Percentiles rank a stretch among this genome's conserved stretches.
Conservation (phyloP, 2,888 invertebrate species). For the Zootermopsis nevadensis region DNA sequence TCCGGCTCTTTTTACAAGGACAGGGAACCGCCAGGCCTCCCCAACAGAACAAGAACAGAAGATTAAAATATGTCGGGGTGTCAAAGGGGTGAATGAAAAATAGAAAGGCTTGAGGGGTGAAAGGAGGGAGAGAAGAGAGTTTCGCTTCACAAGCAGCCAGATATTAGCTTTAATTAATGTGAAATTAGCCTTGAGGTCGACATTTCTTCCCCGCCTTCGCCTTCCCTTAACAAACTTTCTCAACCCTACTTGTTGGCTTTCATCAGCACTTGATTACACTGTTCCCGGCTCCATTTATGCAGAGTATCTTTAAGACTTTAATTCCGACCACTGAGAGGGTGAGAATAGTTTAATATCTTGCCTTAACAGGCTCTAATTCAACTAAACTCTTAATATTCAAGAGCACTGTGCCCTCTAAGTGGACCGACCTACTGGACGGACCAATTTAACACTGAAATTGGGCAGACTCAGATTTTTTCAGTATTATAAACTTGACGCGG, state of each 20-base stretch:
- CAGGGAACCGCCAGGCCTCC: not conserved
- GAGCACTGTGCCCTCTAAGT: not conserved
- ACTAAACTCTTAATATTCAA: not conserved
- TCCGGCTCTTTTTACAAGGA: constrained; percentile 1
- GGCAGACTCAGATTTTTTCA: not conserved
- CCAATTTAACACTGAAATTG: no score
- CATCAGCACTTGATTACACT: constrained; percentile 35
- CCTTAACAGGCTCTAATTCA: constrained; percentile 22
- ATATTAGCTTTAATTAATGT: constrained; percentile 44
- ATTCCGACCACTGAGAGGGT: constrained; percentile 16
- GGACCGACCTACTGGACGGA: not conserved
- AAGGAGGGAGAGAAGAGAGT: not conserved
- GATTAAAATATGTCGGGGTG: constrained; percentile 32
- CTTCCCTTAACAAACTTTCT: constrained; percentile 37
- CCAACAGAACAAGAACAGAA: constrained; percentile 12
- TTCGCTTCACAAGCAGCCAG: not conserved
- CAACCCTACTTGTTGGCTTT: constrained; percentile 15
- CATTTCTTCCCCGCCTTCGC: constrained; percentile 23
- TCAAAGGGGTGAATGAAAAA: constrained; percentile 33
- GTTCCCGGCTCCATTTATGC: constrained; percentile 40
- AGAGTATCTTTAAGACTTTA: constrained; percentile 37
- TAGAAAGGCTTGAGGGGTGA: not conserved
- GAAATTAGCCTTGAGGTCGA: constrained; percentile 40
- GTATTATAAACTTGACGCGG: no score
- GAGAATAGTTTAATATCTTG: constrained; percentile 32